Percentiles rank a stretch among this genome's conserved stretches.
phyloP scores from a whole-genome alignment of 2,888 invertebrate genomes.

The Acanthosoma haemorrhoidale region DNA sequence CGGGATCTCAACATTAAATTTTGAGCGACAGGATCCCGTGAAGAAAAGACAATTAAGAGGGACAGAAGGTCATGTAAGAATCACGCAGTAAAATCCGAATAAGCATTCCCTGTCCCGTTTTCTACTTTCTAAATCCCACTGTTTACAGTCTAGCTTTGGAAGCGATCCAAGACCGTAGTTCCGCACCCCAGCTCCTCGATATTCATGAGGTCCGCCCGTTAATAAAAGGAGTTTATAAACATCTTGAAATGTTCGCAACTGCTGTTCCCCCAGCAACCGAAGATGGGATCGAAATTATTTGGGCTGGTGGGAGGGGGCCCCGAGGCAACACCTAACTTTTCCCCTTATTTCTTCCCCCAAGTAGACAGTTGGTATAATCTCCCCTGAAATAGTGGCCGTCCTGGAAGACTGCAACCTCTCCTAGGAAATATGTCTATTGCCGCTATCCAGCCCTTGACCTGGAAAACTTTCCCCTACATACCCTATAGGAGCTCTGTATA shows the following conservation, averaged over 20 bases:
- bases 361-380: neutral
- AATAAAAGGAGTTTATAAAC: neutral
- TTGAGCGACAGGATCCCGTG: no score
- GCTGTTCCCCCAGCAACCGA: no score
- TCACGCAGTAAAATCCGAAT: no score
- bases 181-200: neutral
- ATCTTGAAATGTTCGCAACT: neutral
- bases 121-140: neutral
- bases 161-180: neutral
- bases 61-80: no score
- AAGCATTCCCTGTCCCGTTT: no score
- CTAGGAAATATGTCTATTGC: neutral
- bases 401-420: neutral
- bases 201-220: neutral
- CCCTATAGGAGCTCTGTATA: no score
- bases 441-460: neutral
- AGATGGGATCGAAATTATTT: neutral
- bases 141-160: neutral
- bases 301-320: neutral
- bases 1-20: no score
- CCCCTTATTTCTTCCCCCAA: conserved; percentile 4
- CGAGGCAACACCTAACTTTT: neutral
- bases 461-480: conserved; percentile 8
- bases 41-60: no score
- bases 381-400: neutral